These are phyloP conservation scores for Wiebesia pumilae DNA, from an alignment of 1,140 invertebrate species.

Conservation along the genomic window DNA sequence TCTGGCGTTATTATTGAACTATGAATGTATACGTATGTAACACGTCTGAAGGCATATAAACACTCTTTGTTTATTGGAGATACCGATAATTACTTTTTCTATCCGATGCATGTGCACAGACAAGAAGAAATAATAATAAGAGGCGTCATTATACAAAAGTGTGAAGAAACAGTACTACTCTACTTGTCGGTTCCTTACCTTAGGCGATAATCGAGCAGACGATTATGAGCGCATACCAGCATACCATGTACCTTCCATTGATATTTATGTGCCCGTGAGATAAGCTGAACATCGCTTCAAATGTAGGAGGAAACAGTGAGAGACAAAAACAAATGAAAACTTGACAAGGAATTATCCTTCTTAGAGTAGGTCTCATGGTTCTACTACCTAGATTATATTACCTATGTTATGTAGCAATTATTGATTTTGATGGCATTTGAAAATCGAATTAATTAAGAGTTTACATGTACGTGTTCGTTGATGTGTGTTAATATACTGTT, in stretches of 20 bases:
- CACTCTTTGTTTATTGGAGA: slow-evolving; percentile 42
- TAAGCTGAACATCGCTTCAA: background rate
- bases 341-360: background rate
- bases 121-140: background rate
- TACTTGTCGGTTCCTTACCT: slow-evolving; percentile 7
- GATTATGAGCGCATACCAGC: slow-evolving; percentile 8
- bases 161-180: background rate
- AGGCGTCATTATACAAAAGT: background rate
- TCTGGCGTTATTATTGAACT: no score
- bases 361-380: no score
- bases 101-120: no score
- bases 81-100: slow-evolving; percentile 50
- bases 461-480: no score
- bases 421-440: no score
- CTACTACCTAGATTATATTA: no score
- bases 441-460: no score
- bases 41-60: no score
- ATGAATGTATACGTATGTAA: no score
- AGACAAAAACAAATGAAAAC: background rate
- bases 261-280: slow-evolving; percentile 15
- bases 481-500: no score
- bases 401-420: no score
- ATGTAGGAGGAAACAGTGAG: background rate
- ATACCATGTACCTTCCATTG: background rate
- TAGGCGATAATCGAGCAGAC: background rate